These are phyloP conservation scores for Tyto alba DNA, from an alignment of 2,113 vertebrate genomes.

Conservation along the genomic window DNA sequence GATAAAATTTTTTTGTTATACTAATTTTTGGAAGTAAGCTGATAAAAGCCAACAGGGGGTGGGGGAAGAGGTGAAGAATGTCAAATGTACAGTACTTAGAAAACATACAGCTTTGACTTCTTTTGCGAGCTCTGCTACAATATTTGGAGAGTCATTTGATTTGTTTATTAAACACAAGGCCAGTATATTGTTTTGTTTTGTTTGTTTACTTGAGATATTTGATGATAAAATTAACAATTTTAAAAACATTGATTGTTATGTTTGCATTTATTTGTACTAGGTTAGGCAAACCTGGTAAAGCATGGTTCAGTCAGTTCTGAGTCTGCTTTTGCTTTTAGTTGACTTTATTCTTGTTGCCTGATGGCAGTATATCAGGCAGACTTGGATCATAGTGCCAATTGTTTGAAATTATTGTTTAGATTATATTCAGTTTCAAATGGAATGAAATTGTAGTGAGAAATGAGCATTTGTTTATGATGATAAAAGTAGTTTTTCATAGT, in stretches of 20 bases:
- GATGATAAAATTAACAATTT: not conserved
- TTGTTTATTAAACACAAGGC: not conserved
- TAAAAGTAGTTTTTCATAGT: slow-evolving; percentile 59
- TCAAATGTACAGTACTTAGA: not conserved
- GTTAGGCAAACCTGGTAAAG: not conserved
- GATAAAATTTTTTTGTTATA: slow-evolving; percentile 3
- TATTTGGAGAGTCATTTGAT: not conserved
- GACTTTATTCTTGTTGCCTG: not conserved
- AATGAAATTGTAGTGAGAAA: slow-evolving; percentile 44
- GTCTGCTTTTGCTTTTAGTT: not conserved
- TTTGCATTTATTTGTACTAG: not conserved
- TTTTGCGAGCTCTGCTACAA: not conserved
- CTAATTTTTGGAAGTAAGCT: slow-evolving; percentile 15
- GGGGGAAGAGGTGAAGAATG: not conserved
- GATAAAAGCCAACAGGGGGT: not conserved
- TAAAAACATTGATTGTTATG: not conserved
- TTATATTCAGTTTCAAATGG: slow-evolving; percentile 3
- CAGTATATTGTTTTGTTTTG: not conserved
- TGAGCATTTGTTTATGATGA: slow-evolving; percentile 32
- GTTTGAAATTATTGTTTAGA: slow-evolving; percentile 34
- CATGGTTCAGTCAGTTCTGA: not conserved
- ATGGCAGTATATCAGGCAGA: not conserved
- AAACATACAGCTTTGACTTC: not conserved
- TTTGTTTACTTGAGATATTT: not conserved
- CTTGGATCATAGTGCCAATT: not conserved